Conservation (phyloP, 2,113 vertebrate species). For the Crocuta crocuta region DNA sequence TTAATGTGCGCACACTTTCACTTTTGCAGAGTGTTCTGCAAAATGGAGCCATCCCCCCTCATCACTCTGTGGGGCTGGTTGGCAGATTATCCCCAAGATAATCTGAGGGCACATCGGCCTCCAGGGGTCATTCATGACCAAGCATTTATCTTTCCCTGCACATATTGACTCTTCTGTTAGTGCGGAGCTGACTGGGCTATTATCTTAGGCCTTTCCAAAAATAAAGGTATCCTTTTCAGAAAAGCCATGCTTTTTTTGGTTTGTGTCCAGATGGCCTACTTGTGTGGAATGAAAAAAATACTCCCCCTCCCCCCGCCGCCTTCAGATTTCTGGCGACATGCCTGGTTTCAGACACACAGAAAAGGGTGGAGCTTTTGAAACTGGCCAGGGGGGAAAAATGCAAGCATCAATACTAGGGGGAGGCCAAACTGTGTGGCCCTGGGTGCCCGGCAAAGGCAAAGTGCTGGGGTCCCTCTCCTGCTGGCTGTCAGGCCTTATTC, state of each 20-base stretch:
- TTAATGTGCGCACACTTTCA: neutral
- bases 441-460: neutral
- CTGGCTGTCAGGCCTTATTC: neutral
- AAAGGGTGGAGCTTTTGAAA: neutral
- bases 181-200: neutral
- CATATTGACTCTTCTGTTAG: neutral
- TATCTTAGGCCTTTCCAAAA: constrained; percentile 1
- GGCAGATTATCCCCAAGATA: neutral
- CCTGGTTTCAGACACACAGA: neutral
- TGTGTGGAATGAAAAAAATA: neutral
- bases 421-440: neutral
- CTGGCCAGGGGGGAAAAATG: neutral
- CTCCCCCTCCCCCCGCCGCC: too few species aligned
- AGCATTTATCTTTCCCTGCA: neutral
- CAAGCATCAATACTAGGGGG: neutral
- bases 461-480: too few species aligned
- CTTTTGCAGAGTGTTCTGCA: neutral
- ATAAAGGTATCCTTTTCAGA: constrained; percentile 33
- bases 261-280: neutral
- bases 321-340: neutral
- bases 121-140: neutral
- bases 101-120: neutral
- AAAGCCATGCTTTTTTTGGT: constrained; percentile 34
- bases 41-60: neutral
- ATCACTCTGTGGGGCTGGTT: neutral